Conservation (phyloP, 2,797 vertebrate genomes). For the Gorsachius magnificus region DNA sequence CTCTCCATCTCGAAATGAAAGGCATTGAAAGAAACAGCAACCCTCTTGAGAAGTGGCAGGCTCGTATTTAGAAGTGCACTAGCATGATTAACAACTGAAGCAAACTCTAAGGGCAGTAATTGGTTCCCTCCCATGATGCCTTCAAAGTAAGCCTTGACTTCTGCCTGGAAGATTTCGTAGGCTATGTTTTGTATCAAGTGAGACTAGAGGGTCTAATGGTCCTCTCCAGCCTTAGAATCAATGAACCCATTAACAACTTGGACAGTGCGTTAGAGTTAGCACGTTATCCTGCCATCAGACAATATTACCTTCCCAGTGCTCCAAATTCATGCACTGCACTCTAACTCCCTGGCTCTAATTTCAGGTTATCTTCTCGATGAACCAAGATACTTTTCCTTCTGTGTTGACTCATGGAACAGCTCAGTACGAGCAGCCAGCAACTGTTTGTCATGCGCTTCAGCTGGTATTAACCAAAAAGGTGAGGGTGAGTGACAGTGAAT, state of each 20-base stretch:
- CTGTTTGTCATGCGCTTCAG: fast-evolving
- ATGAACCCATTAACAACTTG: not conserved
- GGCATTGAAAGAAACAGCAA: not conserved
- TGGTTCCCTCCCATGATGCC: not conserved
- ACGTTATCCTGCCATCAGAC: not conserved
- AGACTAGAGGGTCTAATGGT: not conserved
- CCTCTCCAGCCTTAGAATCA: not conserved
- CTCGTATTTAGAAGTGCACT: not conserved
- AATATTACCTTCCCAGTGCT: not conserved
- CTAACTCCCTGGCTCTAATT: not conserved
- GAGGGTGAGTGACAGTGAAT: not conserved
- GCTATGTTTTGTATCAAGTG: not conserved
- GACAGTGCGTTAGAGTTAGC: not conserved
- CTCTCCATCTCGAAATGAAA: not conserved
- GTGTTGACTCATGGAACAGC: not conserved
- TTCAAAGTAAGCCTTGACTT: not conserved
- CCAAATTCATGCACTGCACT: not conserved
- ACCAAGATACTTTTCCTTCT: not conserved
- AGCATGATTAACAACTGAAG: not conserved
- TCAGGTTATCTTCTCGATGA: not conserved
- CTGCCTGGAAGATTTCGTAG: not conserved
- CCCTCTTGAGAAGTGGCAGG: not conserved
- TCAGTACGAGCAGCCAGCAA: not conserved
- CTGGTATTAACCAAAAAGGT: not conserved
- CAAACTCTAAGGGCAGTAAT: not conserved